A percentile compares a stretch with the other conserved stretches of the same genome.
Conservation (phyloP, 2,113 vertebrate genomes). For the Forbesichthys agassizii region DNA sequence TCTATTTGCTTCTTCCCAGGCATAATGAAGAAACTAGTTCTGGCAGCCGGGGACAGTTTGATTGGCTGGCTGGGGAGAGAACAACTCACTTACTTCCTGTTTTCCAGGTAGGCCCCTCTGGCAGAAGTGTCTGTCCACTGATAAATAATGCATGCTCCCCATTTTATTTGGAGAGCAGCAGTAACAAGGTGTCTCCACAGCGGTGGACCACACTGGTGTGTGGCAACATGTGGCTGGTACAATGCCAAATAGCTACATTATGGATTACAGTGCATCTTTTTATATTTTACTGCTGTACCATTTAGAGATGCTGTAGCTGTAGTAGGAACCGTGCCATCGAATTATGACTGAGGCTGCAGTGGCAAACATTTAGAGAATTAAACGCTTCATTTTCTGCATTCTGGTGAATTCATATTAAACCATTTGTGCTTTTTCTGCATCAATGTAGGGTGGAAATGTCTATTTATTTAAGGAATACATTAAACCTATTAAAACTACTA, state of each 20-base stretch:
- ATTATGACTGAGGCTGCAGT: too few species aligned
- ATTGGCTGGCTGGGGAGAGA: conserved; percentile 35
- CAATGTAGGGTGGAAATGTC: too few species aligned
- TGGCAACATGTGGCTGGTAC: conserved; percentile 18
- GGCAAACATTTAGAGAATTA: too few species aligned
- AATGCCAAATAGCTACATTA: neutral
- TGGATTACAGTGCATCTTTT: neutral
- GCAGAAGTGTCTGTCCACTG: conserved; percentile 36
- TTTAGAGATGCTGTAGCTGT: too few species aligned
- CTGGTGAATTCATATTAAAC: too few species aligned
- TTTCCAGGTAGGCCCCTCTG: conserved; percentile 39
- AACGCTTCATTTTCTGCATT: too few species aligned
- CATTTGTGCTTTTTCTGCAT: too few species aligned
- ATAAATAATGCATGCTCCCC: conserved; percentile 62
- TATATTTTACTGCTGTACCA: too few species aligned
- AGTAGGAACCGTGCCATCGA: too few species aligned
- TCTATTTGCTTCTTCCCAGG: conserved; percentile 10
- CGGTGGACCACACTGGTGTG: conserved; percentile 20
- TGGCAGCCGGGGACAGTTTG: conserved; percentile 1
- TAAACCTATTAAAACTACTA: too few species aligned
- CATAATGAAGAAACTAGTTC: conserved; percentile 1
- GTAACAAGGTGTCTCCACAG: conserved; percentile 50
- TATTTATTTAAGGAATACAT: too few species aligned
- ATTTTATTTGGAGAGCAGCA: conserved; percentile 61
- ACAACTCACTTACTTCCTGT: conserved; percentile 44